Conservation (phyloP, 1,140 invertebrate genomes). For the Drosophila dunni region DNA sequence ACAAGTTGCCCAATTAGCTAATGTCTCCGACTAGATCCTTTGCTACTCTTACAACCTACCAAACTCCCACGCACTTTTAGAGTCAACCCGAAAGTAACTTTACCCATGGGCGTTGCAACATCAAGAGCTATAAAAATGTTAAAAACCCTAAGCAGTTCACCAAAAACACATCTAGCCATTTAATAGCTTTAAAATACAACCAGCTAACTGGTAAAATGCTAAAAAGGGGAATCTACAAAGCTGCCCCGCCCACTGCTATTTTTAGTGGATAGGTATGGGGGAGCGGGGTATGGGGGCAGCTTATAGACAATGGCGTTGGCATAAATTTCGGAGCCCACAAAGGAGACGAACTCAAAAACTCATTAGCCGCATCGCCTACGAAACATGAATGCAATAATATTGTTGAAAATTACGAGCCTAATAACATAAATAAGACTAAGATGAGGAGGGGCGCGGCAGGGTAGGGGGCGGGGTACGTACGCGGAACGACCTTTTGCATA, state of each 20-base stretch:
- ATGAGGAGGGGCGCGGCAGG: constrained; percentile 3
- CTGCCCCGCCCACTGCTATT: too few species aligned
- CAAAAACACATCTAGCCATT: constrained; percentile 45
- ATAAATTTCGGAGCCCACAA: constrained; percentile 47
- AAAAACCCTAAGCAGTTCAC: constrained; percentile 46
- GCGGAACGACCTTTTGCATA: constrained; percentile 32
- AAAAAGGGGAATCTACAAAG: neutral
- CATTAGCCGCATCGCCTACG: constrained; percentile 78
- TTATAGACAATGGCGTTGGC: constrained; percentile 53
- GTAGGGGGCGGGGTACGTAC: neutral
- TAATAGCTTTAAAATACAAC: constrained; percentile 30
- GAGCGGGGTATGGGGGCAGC: neutral
- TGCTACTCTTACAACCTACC: neutral
- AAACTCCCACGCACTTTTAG: constrained; percentile 27
- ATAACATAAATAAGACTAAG: constrained; percentile 71
- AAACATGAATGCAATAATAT: constrained; percentile 78
- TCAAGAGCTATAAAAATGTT: constrained; percentile 62
- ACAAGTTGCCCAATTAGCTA: constrained; percentile 24
- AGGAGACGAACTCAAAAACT: constrained; percentile 66
- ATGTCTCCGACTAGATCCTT: constrained; percentile 18
- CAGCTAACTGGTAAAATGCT: constrained; percentile 18
- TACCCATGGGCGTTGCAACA: constrained; percentile 38
- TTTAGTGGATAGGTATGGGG: too few species aligned
- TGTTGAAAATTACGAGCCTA: constrained; percentile 74
- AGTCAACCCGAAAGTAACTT: neutral